Evolutionary conservation across 2,113 vertebrate genomes (phyloP).

Genomic region (Perca flavescens): DNA sequence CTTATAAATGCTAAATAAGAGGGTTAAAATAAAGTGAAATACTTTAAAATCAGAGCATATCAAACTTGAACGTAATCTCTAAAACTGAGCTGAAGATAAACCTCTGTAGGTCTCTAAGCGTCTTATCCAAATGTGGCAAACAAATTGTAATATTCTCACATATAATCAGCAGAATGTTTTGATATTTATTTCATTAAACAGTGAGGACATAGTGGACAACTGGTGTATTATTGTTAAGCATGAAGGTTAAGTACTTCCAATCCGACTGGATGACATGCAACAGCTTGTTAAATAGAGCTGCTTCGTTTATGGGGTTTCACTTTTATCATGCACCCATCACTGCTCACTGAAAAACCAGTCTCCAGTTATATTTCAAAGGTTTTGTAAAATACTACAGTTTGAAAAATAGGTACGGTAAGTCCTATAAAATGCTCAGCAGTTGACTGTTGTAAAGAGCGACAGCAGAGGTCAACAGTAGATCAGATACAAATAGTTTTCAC

Average conservation of each 20-base stretch:
- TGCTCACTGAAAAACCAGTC: slow-evolving; percentile 51
- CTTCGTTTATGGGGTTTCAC: slow-evolving; percentile 31
- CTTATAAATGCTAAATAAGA: slow-evolving; percentile 11
- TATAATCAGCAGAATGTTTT: slow-evolving; percentile 25
- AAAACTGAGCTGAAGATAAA: neutral
- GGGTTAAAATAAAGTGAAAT: slow-evolving; percentile 1
- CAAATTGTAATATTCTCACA: slow-evolving; percentile 49
- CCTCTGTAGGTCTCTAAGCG: neutral
- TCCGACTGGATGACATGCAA: slow-evolving; percentile 65
- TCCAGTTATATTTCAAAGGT: slow-evolving; percentile 61
- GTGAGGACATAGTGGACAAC: slow-evolving; percentile 42
- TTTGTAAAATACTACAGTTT: slow-evolving; percentile 74
- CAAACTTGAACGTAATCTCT: slow-evolving; percentile 8
- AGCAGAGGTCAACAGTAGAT: slow-evolving; percentile 50
- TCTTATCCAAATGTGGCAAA: slow-evolving; percentile 46
- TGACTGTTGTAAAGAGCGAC: slow-evolving; percentile 57
- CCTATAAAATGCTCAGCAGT: slow-evolving; percentile 67
- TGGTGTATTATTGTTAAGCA: slow-evolving; percentile 55
- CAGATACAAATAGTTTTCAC: slow-evolving; percentile 43
- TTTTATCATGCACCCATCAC: slow-evolving; percentile 46
- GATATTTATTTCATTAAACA: slow-evolving; percentile 32
- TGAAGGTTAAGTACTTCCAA: slow-evolving; percentile 56
- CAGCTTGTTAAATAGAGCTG: slow-evolving; percentile 66
- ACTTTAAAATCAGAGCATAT: neutral
- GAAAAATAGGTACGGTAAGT: slow-evolving; percentile 66